Percentiles rank a stretch among this genome's conserved stretches.
Conservation (phyloP, 2,888 invertebrate species). For the Dicyrtoma fusca region DNA sequence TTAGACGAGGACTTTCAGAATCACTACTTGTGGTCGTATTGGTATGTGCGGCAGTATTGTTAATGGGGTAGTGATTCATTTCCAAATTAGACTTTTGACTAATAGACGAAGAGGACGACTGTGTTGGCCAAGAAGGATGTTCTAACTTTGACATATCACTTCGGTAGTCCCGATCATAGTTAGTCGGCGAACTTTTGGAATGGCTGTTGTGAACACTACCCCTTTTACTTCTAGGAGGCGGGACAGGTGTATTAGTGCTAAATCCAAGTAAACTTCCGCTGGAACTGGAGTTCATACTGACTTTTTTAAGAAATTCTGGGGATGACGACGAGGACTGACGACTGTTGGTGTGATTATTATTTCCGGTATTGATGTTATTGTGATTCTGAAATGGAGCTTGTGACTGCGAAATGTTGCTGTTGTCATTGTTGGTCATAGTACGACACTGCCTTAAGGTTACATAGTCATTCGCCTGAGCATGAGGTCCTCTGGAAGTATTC, state of each 20-base stretch:
- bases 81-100: no score
- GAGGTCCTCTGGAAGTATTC: background rate
- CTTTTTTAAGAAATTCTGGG: background rate
- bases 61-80: no score
- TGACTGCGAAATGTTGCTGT: no score
- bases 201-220: no score
- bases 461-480: slow-evolving; percentile 48
- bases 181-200: no score
- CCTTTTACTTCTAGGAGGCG: slow-evolving; percentile 53
- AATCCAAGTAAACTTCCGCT: background rate
- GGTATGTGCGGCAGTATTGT: no score
- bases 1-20: no score
- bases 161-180: no score
- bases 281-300: slow-evolving; percentile 19
- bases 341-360: slow-evolving; percentile 1
- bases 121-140: no score
- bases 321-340: background rate
- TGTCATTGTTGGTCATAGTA: background rate
- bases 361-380: background rate
- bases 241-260: slow-evolving; percentile 40
- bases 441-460: slow-evolving; percentile 46
- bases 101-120: no score
- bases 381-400: background rate
- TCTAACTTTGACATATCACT: no score
- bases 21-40: no score